Evolutionary conservation across 2,113 vertebrate species (phyloP), one percentile per base, ranked within the genome.

Genomic region (Festucalex cinctus): DNA sequence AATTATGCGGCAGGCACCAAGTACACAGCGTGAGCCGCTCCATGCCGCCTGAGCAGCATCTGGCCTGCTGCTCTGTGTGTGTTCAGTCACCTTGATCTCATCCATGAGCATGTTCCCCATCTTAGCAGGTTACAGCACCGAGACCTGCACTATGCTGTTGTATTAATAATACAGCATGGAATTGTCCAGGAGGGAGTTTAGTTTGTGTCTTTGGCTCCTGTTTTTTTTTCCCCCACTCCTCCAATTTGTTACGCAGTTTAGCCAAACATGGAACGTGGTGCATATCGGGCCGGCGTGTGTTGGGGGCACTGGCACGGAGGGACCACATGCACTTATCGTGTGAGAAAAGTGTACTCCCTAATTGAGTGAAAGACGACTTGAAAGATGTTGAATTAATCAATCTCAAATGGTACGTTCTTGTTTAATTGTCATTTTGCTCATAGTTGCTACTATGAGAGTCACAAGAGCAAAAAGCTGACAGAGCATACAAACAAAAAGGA

Each of bases 191-290:
- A 76, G 88, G 88, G 88, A 88, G 85, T 89, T 88, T 88, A 85
- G 77, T 73, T 43, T 74, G 69, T 82, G 79, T 87, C 67, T 87
- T 63, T 36, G 26, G 78, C 74, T 76, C 36, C 54, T 68, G 84
- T 83, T 32, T 32, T 82, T 78, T 89, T 87, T 82, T 81, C 76
- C 1, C 2, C 10, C 41, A 12, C 12, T 1, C 43, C 16, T 82
- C 80, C 80, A 84, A 90, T 91, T 92, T 90, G 86, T 90, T 82
- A 90, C 83, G 86, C 90, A 90, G 89, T 91, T 92, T 92, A 91
- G 86, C 85, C 87, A 90, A 91, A 92, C 91, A 89, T 59, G 80
- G 37, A 75, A 76, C 79, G 28, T 70, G 77, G 67, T 74, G 73
- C 64, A 68, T 78, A 79, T 68, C 58, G 53, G 66, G 64, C 67